These are phyloP conservation scores for Leucosticte australis DNA, from an alignment of 2,113 vertebrate genomes.

Conservation along the genomic window DNA sequence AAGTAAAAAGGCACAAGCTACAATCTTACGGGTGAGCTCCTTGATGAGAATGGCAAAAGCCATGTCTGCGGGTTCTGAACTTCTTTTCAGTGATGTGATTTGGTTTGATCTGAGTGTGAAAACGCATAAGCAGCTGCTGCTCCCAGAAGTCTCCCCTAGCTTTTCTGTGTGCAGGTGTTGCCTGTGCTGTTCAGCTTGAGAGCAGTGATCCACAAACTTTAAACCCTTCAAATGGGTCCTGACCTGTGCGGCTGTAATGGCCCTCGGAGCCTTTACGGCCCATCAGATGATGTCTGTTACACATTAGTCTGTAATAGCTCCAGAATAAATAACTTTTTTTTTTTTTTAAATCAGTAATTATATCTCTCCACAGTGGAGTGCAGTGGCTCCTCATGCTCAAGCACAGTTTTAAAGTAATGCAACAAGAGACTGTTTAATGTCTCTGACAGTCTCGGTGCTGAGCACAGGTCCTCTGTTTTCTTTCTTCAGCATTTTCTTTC, in stretches of 20 bases:
- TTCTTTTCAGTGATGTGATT: neutral
- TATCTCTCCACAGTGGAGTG: neutral
- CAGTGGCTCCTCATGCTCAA: neutral
- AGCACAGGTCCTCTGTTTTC: neutral
- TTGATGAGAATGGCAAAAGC: neutral
- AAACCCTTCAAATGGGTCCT: conserved; percentile 22
- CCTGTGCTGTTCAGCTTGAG: neutral
- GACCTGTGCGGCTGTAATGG: conserved; percentile 28
- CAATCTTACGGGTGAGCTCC: neutral
- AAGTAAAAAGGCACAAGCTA: neutral
- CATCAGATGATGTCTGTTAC: conserved; percentile 39
- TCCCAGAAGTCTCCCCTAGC: neutral
- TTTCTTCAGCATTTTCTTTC: neutral
- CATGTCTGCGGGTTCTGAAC: neutral
- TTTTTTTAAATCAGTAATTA: conserved; percentile 19
- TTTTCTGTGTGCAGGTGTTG: conserved; percentile 21
- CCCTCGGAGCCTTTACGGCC: neutral
- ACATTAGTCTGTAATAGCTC: conserved; percentile 31
- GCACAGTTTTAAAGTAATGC: conserved; percentile 3
- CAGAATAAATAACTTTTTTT: conserved; percentile 21
- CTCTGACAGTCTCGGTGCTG: neutral
- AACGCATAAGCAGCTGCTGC: neutral
- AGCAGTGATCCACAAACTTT: conserved; percentile 40
- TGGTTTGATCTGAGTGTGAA: neutral
- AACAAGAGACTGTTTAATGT: conserved; percentile 26